Conservation (phyloP, 2,797 vertebrate species). For the Notoglanidium macrostoma region DNA sequence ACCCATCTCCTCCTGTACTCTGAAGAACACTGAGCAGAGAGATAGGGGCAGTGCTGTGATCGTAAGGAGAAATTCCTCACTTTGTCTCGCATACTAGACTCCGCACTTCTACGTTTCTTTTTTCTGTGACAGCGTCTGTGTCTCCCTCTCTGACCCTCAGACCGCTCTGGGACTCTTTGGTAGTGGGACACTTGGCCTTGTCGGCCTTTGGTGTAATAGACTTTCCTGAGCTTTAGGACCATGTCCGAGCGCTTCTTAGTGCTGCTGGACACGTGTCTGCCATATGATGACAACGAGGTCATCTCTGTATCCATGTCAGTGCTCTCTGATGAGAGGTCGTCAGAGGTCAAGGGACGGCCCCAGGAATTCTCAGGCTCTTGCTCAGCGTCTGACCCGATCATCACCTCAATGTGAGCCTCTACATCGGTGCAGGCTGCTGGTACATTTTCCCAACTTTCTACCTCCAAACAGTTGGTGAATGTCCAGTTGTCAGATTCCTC, state of each 20-base stretch:
- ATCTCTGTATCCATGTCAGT: conserved; percentile 59
- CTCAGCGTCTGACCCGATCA: conserved; percentile 41
- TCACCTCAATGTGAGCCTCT: conserved; percentile 20
- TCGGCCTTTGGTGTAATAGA: conserved; percentile 58
- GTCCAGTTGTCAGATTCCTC: conserved; percentile 43
- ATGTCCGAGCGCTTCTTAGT: conserved; percentile 66
- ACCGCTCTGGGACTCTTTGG: conserved; percentile 59
- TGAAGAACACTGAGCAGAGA: conserved; percentile 67
- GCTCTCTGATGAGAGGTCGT: conserved; percentile 60
- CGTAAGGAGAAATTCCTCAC: conserved; percentile 57
- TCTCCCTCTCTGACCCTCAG: conserved; percentile 28
- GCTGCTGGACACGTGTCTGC: conserved; percentile 26
- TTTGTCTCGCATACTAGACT: conserved; percentile 50
- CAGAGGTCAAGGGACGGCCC: conserved; percentile 65
- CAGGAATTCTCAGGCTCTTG: conserved; percentile 58
- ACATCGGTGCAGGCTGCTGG: conserved; percentile 25
- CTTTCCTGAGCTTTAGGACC: conserved; percentile 76
- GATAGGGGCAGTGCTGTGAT: conserved; percentile 75
- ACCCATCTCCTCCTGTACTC: conserved; percentile 72
- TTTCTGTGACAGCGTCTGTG: conserved; percentile 33
- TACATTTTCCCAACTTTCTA: conserved; percentile 27
- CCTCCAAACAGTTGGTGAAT: conserved; percentile 17
- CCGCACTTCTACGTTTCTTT: conserved; percentile 37
- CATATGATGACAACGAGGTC: conserved; percentile 31
- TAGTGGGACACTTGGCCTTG: conserved; percentile 59